Evolutionary conservation across 2,888 invertebrate species (phyloP), one percentile per base, ranked within the genome.

Genomic region (Mellilla xanthometata): DNA sequence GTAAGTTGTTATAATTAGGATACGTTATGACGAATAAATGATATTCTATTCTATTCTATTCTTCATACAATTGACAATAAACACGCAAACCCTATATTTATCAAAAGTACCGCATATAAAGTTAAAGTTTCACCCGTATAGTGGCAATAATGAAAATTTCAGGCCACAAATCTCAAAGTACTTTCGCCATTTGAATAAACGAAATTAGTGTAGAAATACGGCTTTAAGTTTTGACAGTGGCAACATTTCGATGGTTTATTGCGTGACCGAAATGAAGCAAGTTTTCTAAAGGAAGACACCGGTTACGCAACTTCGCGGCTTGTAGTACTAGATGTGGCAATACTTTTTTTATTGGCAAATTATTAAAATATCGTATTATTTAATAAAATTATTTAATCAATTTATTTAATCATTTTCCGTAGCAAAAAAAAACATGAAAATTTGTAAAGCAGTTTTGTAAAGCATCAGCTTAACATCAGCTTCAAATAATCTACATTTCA

Each of bases 201-300:
- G 27, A 45, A 45, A 45, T 39, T 45, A 43, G 35, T 11, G 23
- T 22, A 13, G 29, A 43, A 36, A 36, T 36, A 45, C 28, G 33
- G 19, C 22, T 2, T 3, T 3, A 43, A 45, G 39, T 45, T 45
- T 26, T 33, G 45, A 45, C 45, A 39, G 28, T 39, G 34, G 39
- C 24, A 34, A 39, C 34, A 30, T 39, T 39, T 34, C 28, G 29
- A 45, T 45, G 45, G 39, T 45, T 39, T 39, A 45, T 34, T 10
- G 45, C 34, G 29, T 22, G 29, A 39, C 24, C 32, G 39, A 39
- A 45, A 39, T 39, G 33, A 45, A 29, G 24, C 24, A 45, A 45
- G 45, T 45, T 45, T 38, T 30, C 27, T 23, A 9, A 19, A 26
- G 29, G 40, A 40, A 26, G 27, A 28, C 33, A 33, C 15, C 32